Conservation (phyloP, 2,797 vertebrate species). For the Phaenicophaeus curvirostris region DNA sequence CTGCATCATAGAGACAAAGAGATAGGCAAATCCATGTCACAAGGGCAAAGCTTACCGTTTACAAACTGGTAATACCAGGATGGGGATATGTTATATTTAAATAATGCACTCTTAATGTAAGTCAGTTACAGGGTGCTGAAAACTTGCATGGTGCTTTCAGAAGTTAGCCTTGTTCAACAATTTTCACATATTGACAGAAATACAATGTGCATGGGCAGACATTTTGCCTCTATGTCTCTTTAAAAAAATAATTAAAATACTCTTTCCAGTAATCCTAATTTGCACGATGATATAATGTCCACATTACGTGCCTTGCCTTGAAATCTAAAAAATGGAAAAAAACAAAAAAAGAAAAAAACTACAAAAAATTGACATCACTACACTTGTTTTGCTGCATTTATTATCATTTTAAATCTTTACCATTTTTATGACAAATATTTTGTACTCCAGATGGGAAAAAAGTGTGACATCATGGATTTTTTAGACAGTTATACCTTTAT, state of each 20-base stretch:
- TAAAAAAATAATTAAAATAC: slow-evolving; percentile 84
- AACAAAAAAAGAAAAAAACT: slow-evolving; percentile 50
- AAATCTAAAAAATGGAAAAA: slow-evolving; percentile 87
- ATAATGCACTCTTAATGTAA: slow-evolving; percentile 82
- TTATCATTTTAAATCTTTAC: slow-evolving; percentile 97
- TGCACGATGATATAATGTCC: slow-evolving; percentile 99
- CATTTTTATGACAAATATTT: slow-evolving; percentile 99
- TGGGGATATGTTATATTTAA: slow-evolving; percentile 79
- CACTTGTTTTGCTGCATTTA: slow-evolving; percentile 99
- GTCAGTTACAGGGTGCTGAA: slow-evolving; percentile 80
- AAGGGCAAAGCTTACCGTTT: slow-evolving; percentile 92
- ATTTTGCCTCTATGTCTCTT: slow-evolving; percentile 91
- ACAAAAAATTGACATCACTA: slow-evolving; percentile 90
- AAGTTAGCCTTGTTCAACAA: slow-evolving; percentile 82
- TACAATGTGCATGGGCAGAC: slow-evolving; percentile 87
- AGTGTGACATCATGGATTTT: slow-evolving; percentile 96
- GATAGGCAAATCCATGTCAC: slow-evolving; percentile 87
- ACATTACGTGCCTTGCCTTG: slow-evolving; percentile 99
- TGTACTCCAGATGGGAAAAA: slow-evolving; percentile 95
- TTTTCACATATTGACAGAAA: slow-evolving; percentile 85
- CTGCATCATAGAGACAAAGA: slow-evolving; percentile 85
- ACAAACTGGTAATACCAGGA: slow-evolving; percentile 83
- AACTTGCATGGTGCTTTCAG: slow-evolving; percentile 87
- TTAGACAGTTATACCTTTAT: slow-evolving; percentile 98
- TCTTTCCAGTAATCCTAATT: slow-evolving; percentile 98